Percentiles rank a stretch among this genome's conserved stretches.
Evolutionary conservation across 2,113 vertebrate genomes (phyloP).

Genomic region (Isichthys henryi): DNA sequence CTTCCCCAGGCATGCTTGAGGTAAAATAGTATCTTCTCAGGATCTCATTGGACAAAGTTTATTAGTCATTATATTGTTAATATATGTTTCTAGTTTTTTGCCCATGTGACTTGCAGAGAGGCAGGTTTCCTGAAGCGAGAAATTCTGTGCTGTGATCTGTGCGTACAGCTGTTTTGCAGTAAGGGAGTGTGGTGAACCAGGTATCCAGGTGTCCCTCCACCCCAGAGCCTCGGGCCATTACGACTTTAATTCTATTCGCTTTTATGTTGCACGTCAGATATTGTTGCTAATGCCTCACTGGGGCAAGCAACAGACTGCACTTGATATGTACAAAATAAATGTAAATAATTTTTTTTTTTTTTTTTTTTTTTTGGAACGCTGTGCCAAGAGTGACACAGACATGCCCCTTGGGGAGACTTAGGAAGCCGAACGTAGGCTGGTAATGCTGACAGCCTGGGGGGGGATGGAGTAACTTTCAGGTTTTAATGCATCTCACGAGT

Average conservation of each 20-base stretch:
- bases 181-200: not conserved
- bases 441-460: not conserved
- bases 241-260: not conserved
- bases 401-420: not conserved
- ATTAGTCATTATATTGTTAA: not conserved
- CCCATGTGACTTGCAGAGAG: not conserved
- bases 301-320: not conserved
- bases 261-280: not conserved
- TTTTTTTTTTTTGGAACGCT: not conserved
- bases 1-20: not conserved
- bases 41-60: not conserved
- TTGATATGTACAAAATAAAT: conserved; percentile 11
- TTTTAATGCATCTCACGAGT: not conserved
- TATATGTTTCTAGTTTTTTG: not conserved
- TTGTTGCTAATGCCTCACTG: not conserved
- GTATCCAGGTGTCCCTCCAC: not conserved
- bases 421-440: not conserved
- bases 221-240: not conserved
- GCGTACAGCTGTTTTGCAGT: not conserved
- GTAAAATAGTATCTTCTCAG: not conserved
- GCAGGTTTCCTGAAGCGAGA: not conserved
- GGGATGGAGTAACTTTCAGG: not conserved
- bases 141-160: not conserved
- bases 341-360: not conserved
- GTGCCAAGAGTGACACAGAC: conserved; percentile 12